Percentiles rank a stretch among this genome's conserved stretches.
Evolutionary conservation across 2,113 vertebrate species (phyloP).

Genomic region (Oryctolagus cuniculus): DNA sequence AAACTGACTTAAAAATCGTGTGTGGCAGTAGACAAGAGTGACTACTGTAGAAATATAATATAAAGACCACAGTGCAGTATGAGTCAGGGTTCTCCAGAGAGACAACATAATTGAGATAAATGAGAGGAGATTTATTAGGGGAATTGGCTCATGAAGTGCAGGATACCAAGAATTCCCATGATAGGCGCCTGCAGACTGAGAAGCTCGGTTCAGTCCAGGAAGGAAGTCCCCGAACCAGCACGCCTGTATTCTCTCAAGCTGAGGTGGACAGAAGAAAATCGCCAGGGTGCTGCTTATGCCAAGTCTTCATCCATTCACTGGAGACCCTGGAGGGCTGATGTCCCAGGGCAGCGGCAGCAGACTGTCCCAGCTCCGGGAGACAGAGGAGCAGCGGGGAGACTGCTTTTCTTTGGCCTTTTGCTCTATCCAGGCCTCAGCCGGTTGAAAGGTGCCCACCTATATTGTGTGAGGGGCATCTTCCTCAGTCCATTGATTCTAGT

Average conservation of each 20-base stretch:
- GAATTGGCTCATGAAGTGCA: too few relatives aligned
- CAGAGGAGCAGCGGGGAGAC: neutral
- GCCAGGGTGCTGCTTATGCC: too few relatives aligned
- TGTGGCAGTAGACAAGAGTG: neutral
- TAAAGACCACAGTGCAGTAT: neutral
- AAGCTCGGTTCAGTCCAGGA: too few relatives aligned
- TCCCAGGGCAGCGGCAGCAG: neutral
- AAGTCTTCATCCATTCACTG: too few relatives aligned
- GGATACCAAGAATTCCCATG: too few relatives aligned
- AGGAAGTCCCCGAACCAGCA: too few relatives aligned
- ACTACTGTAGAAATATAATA: neutral
- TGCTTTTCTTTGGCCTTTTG: neutral
- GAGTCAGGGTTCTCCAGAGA: neutral
- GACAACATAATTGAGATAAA: neutral
- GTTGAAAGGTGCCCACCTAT: neutral
- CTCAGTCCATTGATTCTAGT: neutral
- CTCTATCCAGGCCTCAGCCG: neutral
- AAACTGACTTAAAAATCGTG: neutral
- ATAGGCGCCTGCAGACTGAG: too few relatives aligned
- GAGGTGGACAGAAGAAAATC: too few relatives aligned
- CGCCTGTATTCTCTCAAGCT: too few relatives aligned
- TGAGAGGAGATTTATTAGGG: too few relatives aligned
- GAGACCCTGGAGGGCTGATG: neutral
- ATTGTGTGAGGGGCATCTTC: neutral
- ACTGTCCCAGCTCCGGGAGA: neutral